phyloP scores from a whole-genome alignment of 2,797 vertebrate species.

The Fistularia commersonii region DNA sequence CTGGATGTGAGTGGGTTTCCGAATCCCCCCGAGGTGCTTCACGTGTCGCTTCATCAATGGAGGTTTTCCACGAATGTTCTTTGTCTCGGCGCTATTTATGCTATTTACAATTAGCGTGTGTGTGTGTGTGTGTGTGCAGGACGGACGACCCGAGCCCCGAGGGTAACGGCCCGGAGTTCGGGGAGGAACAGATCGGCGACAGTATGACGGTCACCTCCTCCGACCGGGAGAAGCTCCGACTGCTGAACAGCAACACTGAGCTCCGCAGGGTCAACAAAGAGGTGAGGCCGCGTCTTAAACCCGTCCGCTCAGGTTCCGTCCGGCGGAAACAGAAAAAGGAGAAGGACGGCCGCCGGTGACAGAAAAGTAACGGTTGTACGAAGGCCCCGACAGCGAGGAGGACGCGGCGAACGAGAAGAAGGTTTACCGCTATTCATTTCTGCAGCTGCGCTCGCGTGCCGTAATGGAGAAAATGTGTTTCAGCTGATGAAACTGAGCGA shows the following conservation, averaged over 20 bases:
- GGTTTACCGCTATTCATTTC: too few species aligned
- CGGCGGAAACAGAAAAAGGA: background rate
- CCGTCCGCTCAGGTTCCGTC: background rate
- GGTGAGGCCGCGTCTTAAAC: conserved; percentile 48
- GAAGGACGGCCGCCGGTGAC: conserved; percentile 27
- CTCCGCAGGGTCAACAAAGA: conserved; percentile 81
- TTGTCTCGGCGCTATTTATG: conserved; percentile 39
- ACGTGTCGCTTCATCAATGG: conserved; percentile 61
- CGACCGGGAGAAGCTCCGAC: conserved; percentile 80
- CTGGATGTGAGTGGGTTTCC: conserved; percentile 63
- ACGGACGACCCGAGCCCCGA: conserved; percentile 29
- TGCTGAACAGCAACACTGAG: conserved; percentile 83
- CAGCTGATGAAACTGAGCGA: conserved; percentile 84
- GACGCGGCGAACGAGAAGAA: too few species aligned
- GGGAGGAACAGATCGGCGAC: conserved; percentile 77
- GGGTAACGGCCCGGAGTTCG: conserved; percentile 57
- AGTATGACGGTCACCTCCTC: conserved; percentile 78
- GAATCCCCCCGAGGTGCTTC: conserved; percentile 58
- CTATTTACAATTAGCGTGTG: conserved; percentile 10
- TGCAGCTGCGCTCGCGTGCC: background rate
- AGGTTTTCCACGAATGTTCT: conserved; percentile 46
- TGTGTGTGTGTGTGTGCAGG: conserved; percentile 37
- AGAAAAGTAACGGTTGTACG: conserved; percentile 29
- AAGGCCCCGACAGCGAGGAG: too few species aligned
- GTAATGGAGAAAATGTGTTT: conserved; percentile 26